Base-by-base conservation (phyloP, 1,140 invertebrate genomes). In the Cydia pomonella region DNA sequence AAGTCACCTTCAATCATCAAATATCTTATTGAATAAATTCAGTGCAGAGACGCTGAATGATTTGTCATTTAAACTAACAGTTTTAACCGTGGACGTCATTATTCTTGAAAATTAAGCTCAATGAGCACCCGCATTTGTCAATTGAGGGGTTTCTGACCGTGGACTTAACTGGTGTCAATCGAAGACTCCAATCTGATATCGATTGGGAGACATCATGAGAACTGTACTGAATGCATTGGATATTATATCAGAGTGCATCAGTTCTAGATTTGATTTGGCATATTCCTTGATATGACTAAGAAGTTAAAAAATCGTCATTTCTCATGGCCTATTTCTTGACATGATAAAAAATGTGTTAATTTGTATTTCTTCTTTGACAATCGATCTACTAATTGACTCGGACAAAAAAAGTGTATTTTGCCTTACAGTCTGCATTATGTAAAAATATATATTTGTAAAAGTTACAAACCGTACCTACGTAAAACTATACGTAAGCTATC, bases 91-190 rank as follows among this genome's bases (percentile, higher is more conserved):
- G 53, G 9, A 9, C 53, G 53, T 59, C 53, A 59, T 59, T 59
- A 59, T 59, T 59, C 53, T 21, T 23, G 6, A 9, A 59, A 59
- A 59, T 59, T 59, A 59, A 59, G n/a, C 53, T 23, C 53, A 59
- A 59, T 59, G 18, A 59, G 53, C 5, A 59, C 53, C 53, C 53
- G 53, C 53, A 59, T 59, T 23, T 59, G 6, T 59, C 53, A 59
- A 59, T 59, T 59, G 53, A 23, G 53, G 53, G 53, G 53, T 21
- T 59, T 21, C 18, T 59, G 53, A 59, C 9, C 53, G 16, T 50
- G 47, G 47, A 18, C 47, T 59, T 59, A 59, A 59, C 53, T 59
- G 53, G 53, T 18, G 21, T 59, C 53, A 59, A 59, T 59, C 53
- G 53, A 23, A 59, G 53, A 18, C n/a, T 13, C 12, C 44, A 4